Conservation (phyloP, 2,113 vertebrate genomes). For the Zosterops borbonicus region DNA sequence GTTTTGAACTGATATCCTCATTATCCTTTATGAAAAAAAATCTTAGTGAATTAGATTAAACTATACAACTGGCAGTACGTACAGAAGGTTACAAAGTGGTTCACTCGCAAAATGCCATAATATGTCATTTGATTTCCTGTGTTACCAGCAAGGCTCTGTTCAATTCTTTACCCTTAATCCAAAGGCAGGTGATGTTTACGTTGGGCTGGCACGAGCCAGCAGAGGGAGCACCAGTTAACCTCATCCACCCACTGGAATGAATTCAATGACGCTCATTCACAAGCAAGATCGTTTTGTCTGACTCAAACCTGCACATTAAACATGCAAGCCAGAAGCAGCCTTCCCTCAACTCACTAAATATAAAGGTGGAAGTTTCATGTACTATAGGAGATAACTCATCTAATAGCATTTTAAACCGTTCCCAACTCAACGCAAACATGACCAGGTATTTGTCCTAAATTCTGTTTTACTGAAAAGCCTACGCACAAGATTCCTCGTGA, state of each 20-base stretch:
- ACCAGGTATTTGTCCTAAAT: neutral
- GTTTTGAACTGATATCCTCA: neutral
- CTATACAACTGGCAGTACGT: neutral
- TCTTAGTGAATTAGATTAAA: neutral
- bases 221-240: constrained; percentile 49
- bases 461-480: neutral
- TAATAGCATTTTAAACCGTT: neutral
- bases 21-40: neutral
- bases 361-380: neutral
- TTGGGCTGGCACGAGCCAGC: neutral
- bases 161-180: neutral
- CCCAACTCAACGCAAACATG: neutral
- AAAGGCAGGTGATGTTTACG: neutral
- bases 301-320: neutral
- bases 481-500: accelerated
- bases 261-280: neutral
- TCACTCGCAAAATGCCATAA: neutral
- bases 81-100: neutral
- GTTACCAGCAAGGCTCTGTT: neutral
- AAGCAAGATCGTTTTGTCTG: neutral
- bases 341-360: neutral
- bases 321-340: neutral
- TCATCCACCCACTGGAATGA: neutral
- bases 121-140: neutral
- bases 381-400: neutral